These are phyloP conservation scores for Trichosurus vulpecula DNA, from an alignment of 2,797 vertebrate species.

Conservation along the genomic window DNA sequence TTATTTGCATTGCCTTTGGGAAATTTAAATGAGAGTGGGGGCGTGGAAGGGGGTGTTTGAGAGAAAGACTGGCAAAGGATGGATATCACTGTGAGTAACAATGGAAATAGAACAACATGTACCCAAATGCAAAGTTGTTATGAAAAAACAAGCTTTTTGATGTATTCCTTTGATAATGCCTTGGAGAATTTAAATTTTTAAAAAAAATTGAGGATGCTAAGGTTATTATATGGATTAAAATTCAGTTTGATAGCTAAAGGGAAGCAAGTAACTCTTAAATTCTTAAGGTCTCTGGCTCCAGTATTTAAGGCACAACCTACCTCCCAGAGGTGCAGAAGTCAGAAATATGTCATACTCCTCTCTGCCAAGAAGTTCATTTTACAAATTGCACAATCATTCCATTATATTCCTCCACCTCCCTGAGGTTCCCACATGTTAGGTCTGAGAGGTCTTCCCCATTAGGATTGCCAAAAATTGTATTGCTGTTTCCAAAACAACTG, in stretches of 20 bases:
- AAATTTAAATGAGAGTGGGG: constrained; percentile 70
- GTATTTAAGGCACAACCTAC: constrained; percentile 20
- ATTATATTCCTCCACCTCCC: not conserved
- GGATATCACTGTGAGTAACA: not conserved
- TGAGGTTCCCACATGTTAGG: not conserved
- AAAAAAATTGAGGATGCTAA: constrained; percentile 59
- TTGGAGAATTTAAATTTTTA: constrained; percentile 51
- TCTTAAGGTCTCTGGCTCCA: constrained; percentile 3
- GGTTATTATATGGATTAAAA: constrained; percentile 25
- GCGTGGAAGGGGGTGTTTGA: constrained; percentile 61
- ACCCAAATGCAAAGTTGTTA: not conserved
- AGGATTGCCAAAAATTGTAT: too few species aligned
- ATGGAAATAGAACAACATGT: not conserved
- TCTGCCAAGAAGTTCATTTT: constrained; percentile 33
- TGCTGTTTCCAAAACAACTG: too few species aligned
- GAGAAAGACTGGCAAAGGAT: not conserved
- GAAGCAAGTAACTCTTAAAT: constrained; percentile 42
- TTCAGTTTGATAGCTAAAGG: not conserved
- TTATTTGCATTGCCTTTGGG: constrained; percentile 61
- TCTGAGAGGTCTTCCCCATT: not conserved
- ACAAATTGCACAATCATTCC: not conserved
- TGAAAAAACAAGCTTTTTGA: not conserved
- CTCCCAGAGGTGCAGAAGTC: constrained; percentile 26
- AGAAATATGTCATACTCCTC: constrained; percentile 33
- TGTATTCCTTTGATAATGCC: not conserved